phyloP scores from a whole-genome alignment of 2,888 invertebrate genomes.

The Lasius fuliginosus region DNA sequence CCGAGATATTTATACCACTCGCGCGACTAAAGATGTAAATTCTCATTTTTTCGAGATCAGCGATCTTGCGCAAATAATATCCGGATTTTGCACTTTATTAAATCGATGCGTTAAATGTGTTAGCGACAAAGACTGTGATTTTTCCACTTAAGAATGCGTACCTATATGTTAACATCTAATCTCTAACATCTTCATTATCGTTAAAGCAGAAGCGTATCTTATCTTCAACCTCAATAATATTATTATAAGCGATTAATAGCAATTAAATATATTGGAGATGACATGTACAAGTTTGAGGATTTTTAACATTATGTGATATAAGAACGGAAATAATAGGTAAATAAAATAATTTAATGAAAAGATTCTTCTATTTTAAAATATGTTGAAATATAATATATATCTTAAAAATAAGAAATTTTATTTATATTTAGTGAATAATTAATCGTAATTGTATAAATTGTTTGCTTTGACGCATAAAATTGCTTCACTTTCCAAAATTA shows the following conservation, averaged over 20 bases:
- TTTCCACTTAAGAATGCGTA: neutral
- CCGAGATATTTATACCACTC: conserved; percentile 22
- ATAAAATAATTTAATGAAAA: neutral
- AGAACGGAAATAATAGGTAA: neutral
- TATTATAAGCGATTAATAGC: too few relatives aligned
- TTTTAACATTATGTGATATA: neutral
- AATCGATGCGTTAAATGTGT: neutral
- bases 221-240: neutral
- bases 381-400: neutral
- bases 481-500: conserved; percentile 32
- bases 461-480: conserved; percentile 2
- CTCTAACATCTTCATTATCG: neutral
- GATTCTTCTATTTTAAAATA: neutral
- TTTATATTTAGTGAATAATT: neutral
- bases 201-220: neutral
- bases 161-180: neutral
- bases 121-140: neutral
- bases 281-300: neutral
- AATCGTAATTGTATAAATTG: neutral
- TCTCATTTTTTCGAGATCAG: conserved; percentile 36
- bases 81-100: conserved; percentile 50
- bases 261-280: neutral
- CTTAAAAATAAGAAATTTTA: neutral
- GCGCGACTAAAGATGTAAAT: neutral
- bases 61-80: conserved; percentile 60